Base-by-base conservation (phyloP, 2,113 vertebrate species). In the Hystrix brachyura region DNA sequence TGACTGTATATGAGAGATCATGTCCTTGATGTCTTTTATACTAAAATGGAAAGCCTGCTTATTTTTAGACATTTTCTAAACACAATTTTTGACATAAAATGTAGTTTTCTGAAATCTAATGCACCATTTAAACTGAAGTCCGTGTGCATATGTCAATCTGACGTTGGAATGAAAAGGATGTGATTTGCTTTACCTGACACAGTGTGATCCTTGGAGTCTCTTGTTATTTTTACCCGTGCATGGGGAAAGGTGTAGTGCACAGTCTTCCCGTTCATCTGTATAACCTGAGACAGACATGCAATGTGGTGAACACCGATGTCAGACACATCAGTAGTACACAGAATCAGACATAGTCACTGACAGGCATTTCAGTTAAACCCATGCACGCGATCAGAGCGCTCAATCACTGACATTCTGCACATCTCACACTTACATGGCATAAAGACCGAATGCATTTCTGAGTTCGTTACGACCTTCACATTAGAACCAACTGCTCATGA, bases 231-330 rank as follows among this genome's bases (percentile, higher is more conserved):
- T 96, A 99, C 98, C 87, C 99, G 99, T 85, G 99, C 97, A 96
- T 99, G 99, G 95, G 99, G 99, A 97, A 99, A 99, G 97, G 98
- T 98, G 94, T 99, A 99, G 80, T 99, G 99, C 34, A 99, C 97
- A 32, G 99, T 98, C 97, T 99, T 99, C 90, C 98, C 99, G 43
- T 99, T 99, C 98, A 99, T 99, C 99, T 99, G 98, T 97, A 97
- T 91, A 97, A 98, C 89, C 98, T 97, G 98, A 97, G 97, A 98
- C 25, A 96, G 17, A 82, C 38, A 94, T 29, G 34, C 96, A 80
- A 97, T 48, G 81, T 90, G 82, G 92, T 94, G 87, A 98, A 97
- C n/a, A 60, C 69, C 13, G 86, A 34, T 17, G 60, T 60, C 43
- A 81, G 91, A n/a, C 81, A 48, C 48, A 57, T 71, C 69, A 97